Base-by-base conservation (phyloP, 2,113 vertebrate genomes). In the Theristicus caerulescens region DNA sequence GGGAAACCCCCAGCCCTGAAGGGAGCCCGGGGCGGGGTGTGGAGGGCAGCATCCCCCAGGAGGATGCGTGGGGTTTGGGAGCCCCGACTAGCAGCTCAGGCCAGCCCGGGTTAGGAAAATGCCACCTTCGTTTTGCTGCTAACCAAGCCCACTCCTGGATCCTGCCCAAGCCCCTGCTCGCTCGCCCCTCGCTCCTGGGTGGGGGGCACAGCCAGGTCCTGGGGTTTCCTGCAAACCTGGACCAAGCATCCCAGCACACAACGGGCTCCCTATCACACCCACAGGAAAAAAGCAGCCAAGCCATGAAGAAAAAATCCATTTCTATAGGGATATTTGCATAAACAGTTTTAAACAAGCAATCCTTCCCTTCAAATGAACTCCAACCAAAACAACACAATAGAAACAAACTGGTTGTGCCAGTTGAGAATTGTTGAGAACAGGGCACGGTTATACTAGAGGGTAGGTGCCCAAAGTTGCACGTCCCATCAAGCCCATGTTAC, bases 261-360 rank as follows among this genome's bases (percentile, higher is more conserved):
- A 40, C 1, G 4, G 66, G 26, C 38, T 64, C 49, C 44, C 44
- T 32, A 11, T 34, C 61, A 52, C 0, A 0, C 46, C 29, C 52
- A 59, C 66, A 79, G 26, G 79, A 19, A 61, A 55, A 36, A 14
- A 51, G 16, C 3, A 2, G 24, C 40, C 36, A 67, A 36, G 20
- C 9, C 49, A 7, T 2, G 8, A 57, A 27, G 17, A 84, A 40
- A 29, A 62, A 57, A 5, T 64, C 54, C 7, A 11, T 64, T 70
- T 65, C 34, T 54, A 4, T 6, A 27, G 17, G 15, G n/a, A 47
- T 49, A 54, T 54, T 27, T 73, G 61, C 24, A 52, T 11, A 24
- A 59, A 40, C 9, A 24, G 14, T 26, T 77, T 61, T 61, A 47
- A 54, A 69, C 29, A 52, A 13, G 13, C 13, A 27, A 51, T n/a